These are phyloP conservation scores for Dascyllus trimaculatus DNA, from an alignment of 2,113 vertebrate genomes.

Conservation along the genomic window DNA sequence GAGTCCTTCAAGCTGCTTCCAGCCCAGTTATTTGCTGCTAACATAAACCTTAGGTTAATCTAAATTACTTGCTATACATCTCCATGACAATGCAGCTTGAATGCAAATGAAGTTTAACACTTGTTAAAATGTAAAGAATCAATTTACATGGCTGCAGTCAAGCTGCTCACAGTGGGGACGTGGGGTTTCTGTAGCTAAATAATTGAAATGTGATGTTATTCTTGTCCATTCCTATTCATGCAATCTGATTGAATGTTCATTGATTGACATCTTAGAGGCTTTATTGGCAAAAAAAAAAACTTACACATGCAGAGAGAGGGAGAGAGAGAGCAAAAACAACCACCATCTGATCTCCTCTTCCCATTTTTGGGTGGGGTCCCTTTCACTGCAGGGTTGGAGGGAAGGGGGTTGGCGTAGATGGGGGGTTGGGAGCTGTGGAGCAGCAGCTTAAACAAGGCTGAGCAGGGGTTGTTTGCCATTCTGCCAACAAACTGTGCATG, in stretches of 20 bases:
- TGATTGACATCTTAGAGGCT: constrained; percentile 33
- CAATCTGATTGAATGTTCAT: constrained; percentile 13
- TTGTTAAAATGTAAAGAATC: neutral
- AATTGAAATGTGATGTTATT: neutral
- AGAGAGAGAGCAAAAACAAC: constrained; percentile 60
- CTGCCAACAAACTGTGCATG: constrained; percentile 51
- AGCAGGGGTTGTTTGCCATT: constrained; percentile 58
- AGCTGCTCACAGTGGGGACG: neutral
- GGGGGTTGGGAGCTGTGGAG: constrained; percentile 59
- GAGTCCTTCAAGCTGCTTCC: constrained; percentile 21
- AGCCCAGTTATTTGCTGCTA: neutral
- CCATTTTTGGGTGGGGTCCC: constrained; percentile 74
- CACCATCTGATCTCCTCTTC: constrained; percentile 49
- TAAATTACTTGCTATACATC: neutral
- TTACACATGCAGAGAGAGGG: neutral
- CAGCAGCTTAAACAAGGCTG: constrained; percentile 56
- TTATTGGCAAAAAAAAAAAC: constrained; percentile 9
- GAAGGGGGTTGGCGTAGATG: constrained; percentile 37
- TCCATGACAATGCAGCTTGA: neutral
- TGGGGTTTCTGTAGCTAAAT: neutral
- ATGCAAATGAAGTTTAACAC: neutral
- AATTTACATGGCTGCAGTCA: neutral
- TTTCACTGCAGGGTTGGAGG: constrained; percentile 57
- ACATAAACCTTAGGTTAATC: neutral
- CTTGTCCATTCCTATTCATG: constrained; percentile 11